These are phyloP conservation scores for Alouatta palliata DNA, from an alignment of 2,113 vertebrate genomes.

Conservation along the genomic window DNA sequence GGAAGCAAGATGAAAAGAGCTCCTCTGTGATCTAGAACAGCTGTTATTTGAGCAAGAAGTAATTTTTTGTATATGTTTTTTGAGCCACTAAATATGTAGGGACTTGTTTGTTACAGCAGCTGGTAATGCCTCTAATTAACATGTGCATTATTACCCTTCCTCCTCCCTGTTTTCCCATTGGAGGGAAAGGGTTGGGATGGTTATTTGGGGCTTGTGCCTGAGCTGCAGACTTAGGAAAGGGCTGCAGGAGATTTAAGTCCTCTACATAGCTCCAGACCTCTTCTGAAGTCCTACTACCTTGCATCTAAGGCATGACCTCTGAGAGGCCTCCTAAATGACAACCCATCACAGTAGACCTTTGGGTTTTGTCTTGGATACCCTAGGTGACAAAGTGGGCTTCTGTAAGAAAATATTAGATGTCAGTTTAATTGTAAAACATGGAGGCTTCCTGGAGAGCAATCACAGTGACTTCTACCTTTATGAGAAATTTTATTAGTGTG, in stretches of 20 bases:
- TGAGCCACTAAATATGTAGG: not conserved
- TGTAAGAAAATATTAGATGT: constrained; percentile 31
- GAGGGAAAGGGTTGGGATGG: not conserved
- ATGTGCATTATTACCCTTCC: not conserved
- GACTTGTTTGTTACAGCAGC: not conserved
- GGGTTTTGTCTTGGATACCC: not conserved
- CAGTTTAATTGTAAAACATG: constrained; percentile 62
- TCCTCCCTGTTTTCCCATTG: not conserved
- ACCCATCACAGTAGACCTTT: not conserved
- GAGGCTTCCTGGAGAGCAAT: constrained; percentile 39
- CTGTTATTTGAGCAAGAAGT: not conserved
- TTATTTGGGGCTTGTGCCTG: not conserved
- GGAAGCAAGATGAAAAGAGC: not conserved
- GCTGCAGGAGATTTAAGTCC: not conserved
- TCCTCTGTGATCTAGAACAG: not conserved
- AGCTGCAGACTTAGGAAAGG: not conserved
- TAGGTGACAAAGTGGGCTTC: not conserved
- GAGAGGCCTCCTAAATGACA: not conserved
- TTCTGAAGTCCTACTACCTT: not conserved
- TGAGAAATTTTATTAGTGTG: constrained; percentile 39
- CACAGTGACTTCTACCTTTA: constrained; percentile 40
- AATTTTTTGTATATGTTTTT: not conserved
- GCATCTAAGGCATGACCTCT: not conserved
- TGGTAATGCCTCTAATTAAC: not conserved
- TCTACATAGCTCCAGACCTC: not conserved